Base-by-base conservation (phyloP, 2,797 vertebrate genomes). In the Ceryle rudis region DNA sequence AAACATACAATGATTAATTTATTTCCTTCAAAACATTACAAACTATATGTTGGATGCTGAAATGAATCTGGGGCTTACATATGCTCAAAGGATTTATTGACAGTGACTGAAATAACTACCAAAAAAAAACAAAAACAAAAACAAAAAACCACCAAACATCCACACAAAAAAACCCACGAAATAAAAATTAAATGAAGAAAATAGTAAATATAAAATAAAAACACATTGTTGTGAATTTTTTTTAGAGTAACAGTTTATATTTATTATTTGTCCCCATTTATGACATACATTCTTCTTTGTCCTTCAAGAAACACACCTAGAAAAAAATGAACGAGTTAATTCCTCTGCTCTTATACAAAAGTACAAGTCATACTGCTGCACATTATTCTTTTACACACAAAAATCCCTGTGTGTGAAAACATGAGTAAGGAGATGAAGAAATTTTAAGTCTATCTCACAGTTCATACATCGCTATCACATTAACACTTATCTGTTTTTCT, bases 11-110 rank as follows among this genome's bases (percentile, higher is more conserved):
- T 8, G 31, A 89, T 66, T 89, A 62, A 81, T 60, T 73, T 83
- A 16, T 79, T 81, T 84, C 54, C 70, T 92, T 93, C 42, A 67
- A 31, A 95, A 93, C 58, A 86, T 83, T 41, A 93, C 35, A 83
- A 42, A 55, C 65, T 44, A 74, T 9, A 6, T 79, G 81, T 89
- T 77, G 75, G 91, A 94, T 87, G 39, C 21, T 91, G 61, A 92
- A 96, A 77, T 69, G 4, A 91, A 88, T 69, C 73, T 25, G 29
- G 35, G 22, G 49, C n/a, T 89, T 81, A 57, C 16, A 11, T 31
- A 37, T 25, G 65, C 58, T 84, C 58, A 69, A 41, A 75, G n/a
- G 25, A 74, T 83, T 89, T 86, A 71, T 7, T 72, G 10, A 62
- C 14, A 81, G 20, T 17, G 11, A 72, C 10, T 74, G 37, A 90